These are phyloP conservation scores for Gila orcuttii DNA, from an alignment of 2,113 vertebrate species.

Conservation along the genomic window DNA sequence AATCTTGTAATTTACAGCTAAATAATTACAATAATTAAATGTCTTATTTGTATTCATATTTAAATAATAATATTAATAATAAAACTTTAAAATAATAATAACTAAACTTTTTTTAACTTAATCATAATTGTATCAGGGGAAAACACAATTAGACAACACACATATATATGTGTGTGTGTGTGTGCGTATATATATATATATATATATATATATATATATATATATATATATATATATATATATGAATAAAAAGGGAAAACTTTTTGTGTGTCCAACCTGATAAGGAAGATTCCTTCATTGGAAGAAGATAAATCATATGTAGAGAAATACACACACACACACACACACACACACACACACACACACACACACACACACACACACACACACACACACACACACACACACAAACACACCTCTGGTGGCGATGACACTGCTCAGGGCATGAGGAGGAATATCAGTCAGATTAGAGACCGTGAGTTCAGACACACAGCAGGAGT, in stretches of 20 bases:
- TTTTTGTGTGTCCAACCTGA: neutral
- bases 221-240: too few species aligned
- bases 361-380: neutral
- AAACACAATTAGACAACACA: too few species aligned
- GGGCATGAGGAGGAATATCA: slow-evolving; percentile 37
- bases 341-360: neutral
- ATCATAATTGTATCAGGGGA: too few species aligned
- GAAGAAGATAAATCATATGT: slow-evolving; percentile 9
- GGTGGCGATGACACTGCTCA: neutral
- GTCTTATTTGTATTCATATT: too few species aligned
- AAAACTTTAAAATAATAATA: neutral
- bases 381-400: neutral
- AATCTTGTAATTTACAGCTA: too few species aligned
- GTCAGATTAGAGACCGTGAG: slow-evolving; percentile 31
- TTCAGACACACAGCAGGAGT: slow-evolving; percentile 10
- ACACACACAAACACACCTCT: neutral
- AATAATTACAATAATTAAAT: too few species aligned
- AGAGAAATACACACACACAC: neutral
- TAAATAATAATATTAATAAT: neutral
- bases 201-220: too few species aligned
- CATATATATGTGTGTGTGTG: too few species aligned
- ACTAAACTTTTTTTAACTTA: too few species aligned
- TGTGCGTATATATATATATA: too few species aligned
- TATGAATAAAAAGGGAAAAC: too few species aligned
- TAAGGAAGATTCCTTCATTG: neutral